Base-by-base conservation (phyloP, 2,113 vertebrate species). In the Lepus americanus region DNA sequence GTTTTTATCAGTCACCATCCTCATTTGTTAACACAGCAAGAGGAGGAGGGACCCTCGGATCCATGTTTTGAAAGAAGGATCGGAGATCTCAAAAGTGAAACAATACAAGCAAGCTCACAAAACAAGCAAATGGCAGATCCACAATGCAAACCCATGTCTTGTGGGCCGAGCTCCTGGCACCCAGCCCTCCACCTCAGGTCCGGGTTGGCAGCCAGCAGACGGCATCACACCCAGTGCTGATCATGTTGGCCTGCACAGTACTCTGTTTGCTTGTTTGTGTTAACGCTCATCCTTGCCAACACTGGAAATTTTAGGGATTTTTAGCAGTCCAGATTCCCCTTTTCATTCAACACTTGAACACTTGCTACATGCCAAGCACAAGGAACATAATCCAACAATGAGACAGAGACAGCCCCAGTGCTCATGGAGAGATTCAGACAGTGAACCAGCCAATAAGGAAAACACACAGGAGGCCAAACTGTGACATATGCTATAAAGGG, bases 321-420 rank as follows among this genome's bases (percentile, higher is more conserved):
- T 92, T 73, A 90, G 51, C 89, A 69, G 36, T 66, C 5, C 64
- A 51, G 12, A 44, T 53, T 87, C 33, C 51, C 36, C 14, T 55
- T 90, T 89, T 92, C 69, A 94, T 55, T 94, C 61, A 92, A 80
- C 33, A 90, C 51, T 33, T 83, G 55, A 96, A 74, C n/a, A 70
- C n/a, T 44, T 76, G 27, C 25, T 89, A 86, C 20, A 29, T 9
- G 29, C 59, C 82, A 87, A 70, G 61, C 39, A 87, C 11, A 74
- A 87, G 33, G 22, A 64, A 63, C 13, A 33, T 29, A 89, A 94
- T 69, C 85, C 59, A 92, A 76, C 23, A 83, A 92, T 29, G 77
- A 90, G n/a, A 87, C 0, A 55, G 72, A 92, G 90, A 84, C 39
- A 25, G 51, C 4, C 9, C 33, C 44, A 70, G 20, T 51, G 59